Percentiles rank a stretch among this genome's conserved stretches.
Conservation (phyloP, 2,797 vertebrate genomes). For the Notoglanidium macrostoma region DNA sequence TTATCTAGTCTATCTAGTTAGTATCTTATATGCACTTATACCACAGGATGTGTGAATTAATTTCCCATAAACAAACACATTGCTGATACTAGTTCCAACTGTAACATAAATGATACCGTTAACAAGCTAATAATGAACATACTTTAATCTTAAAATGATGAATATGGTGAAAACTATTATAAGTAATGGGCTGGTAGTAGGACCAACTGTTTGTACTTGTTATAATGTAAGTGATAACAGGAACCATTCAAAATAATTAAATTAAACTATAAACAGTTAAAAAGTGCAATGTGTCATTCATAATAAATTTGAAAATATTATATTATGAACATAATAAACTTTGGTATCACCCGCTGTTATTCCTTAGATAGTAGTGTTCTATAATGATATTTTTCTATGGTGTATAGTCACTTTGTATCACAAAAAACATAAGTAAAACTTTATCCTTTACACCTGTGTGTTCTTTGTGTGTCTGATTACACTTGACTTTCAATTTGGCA, state of each 20-base stretch:
- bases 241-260: not conserved
- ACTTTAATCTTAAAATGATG: not conserved
- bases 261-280: not conserved
- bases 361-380: not conserved
- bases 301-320: not conserved
- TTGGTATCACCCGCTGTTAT: not conserved
- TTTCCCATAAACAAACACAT: constrained; percentile 1
- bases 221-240: not conserved
- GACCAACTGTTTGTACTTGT: not conserved
- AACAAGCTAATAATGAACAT: too few species aligned
- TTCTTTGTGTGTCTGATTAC: not conserved
- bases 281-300: not conserved
- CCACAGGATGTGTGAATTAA: not conserved
- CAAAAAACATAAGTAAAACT: not conserved
- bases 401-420: not conserved
- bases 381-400: not conserved
- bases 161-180: not conserved
- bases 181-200: not conserved
- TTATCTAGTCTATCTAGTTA: too few species aligned
- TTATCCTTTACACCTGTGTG: not conserved
- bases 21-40: not conserved
- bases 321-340: not conserved
- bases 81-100: not conserved
- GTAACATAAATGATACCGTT: not conserved
- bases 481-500: not conserved